Evolutionary conservation across 1,140 invertebrate species (phyloP).

Genomic region (Sitobion miscanthi): DNA sequence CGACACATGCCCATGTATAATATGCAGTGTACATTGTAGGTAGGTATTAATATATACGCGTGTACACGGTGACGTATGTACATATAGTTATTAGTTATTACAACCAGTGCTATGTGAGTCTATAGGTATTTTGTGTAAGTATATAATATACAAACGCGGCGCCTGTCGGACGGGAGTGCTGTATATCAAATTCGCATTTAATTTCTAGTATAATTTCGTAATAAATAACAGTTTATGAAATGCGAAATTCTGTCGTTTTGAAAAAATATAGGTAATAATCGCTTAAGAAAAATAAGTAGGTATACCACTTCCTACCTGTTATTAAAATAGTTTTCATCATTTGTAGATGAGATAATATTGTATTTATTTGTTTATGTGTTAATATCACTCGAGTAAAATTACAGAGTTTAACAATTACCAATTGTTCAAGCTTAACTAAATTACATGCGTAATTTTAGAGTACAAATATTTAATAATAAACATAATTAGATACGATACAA

Average conservation of each 20-base stretch:
- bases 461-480: not conserved
- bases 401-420: not conserved
- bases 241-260: not conserved
- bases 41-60: not conserved
- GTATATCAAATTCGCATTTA: not conserved
- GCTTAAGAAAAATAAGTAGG: not conserved
- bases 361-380: not conserved
- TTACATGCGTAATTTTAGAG: not conserved
- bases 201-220: not conserved
- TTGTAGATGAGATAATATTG: not conserved
- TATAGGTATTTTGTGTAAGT: not conserved
- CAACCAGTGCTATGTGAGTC: not conserved
- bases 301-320: not conserved
- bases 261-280: not conserved
- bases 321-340: not conserved
- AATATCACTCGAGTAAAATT: not conserved
- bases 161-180: not conserved
- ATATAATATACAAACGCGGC: no score
- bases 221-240: slow-evolving; percentile 8
- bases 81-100: not conserved
- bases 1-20: not conserved
- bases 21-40: not conserved
- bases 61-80: not conserved
- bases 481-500: not conserved
- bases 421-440: not conserved